Percentiles rank a stretch among this genome's conserved stretches.
These are phyloP conservation scores for Dorcus parallelipipedus DNA, from an alignment of 2,888 invertebrate species.

Conservation along the genomic window DNA sequence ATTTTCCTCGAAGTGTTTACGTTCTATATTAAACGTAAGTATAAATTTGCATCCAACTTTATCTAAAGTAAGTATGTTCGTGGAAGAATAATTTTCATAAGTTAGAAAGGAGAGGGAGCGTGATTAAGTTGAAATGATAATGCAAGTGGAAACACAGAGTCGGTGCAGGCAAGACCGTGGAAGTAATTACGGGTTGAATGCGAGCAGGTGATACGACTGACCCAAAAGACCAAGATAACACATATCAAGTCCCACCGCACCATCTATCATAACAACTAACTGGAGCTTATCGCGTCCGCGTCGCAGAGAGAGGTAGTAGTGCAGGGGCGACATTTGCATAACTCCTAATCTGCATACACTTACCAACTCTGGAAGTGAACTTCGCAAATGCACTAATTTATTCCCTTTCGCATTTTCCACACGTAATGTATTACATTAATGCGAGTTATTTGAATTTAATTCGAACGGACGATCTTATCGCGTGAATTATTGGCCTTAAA, in stretches of 20 bases:
- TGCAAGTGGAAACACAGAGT: background rate
- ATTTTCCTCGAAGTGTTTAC: too few species aligned
- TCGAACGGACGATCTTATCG: background rate
- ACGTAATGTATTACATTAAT: constrained; percentile 1
- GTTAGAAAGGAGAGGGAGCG: too few species aligned
- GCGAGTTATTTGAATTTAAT: constrained; percentile 1
- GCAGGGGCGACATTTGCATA: constrained; percentile 40
- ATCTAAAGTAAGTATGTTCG: too few species aligned
- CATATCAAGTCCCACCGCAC: constrained; percentile 30
- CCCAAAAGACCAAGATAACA: constrained; percentile 26
- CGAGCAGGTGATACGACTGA: constrained; percentile 21
- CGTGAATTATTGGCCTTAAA: too few species aligned
- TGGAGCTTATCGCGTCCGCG: constrained; percentile 31
- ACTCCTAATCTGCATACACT: constrained; percentile 44
- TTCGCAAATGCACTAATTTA: constrained; percentile 2
- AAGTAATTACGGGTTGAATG: constrained; percentile 18
- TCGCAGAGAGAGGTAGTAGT: constrained; percentile 25
- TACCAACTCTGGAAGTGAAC: constrained; percentile 18
- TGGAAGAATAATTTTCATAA: too few species aligned
- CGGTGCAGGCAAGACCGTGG: constrained; percentile 5
- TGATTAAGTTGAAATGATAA: background rate
- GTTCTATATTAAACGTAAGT: too few species aligned
- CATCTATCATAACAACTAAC: constrained; percentile 35
- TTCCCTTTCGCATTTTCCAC: constrained; percentile 1
- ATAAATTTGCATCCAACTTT: too few species aligned